phyloP scores from a whole-genome alignment of 1,140 invertebrate species.

The Zaprionus lachaisei region DNA sequence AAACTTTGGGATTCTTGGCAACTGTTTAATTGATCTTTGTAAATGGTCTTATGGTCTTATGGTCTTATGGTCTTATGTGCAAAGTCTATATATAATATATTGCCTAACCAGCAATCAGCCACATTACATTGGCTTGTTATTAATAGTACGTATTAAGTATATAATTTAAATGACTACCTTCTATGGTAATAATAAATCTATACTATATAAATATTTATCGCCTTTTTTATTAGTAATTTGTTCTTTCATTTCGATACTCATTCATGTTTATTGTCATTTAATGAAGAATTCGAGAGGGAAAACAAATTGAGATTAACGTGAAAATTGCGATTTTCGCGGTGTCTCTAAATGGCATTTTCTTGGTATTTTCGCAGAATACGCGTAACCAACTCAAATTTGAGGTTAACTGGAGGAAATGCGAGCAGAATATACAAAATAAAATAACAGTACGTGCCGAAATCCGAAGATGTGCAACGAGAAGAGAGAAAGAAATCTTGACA shows the following conservation, averaged over 20 bases:
- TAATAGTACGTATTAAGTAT: neutral
- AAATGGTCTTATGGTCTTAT: too few relatives aligned
- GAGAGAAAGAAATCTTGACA: slow-evolving; percentile 29
- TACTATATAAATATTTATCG: neutral
- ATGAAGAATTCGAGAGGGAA: slow-evolving; percentile 60
- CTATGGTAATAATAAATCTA: neutral
- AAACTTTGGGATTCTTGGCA: accelerated
- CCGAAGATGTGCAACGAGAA: slow-evolving; percentile 48
- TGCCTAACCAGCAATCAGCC: too few relatives aligned
- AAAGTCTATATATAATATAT: neutral
- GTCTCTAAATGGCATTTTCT: slow-evolving; percentile 30
- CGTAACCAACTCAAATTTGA: slow-evolving; percentile 59
- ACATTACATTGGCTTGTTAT: neutral
- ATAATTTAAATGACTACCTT: too few relatives aligned
- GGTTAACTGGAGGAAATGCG: slow-evolving; percentile 38
- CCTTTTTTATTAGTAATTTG: neutral
- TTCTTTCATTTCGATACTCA: neutral
- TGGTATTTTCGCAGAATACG: slow-evolving; percentile 55
- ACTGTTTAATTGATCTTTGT: accelerated
- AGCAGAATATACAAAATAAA: slow-evolving; percentile 66
- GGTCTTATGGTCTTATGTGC: too few relatives aligned
- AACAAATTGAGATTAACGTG: slow-evolving; percentile 68
- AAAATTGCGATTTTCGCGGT: slow-evolving; percentile 74
- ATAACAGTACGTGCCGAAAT: slow-evolving; percentile 49
- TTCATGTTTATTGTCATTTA: slow-evolving; percentile 35